A percentile compares a stretch with the other conserved stretches of the same genome.
Evolutionary conservation across 2,888 invertebrate genomes (phyloP).

Genomic region (Myopa tessellatipennis): DNA sequence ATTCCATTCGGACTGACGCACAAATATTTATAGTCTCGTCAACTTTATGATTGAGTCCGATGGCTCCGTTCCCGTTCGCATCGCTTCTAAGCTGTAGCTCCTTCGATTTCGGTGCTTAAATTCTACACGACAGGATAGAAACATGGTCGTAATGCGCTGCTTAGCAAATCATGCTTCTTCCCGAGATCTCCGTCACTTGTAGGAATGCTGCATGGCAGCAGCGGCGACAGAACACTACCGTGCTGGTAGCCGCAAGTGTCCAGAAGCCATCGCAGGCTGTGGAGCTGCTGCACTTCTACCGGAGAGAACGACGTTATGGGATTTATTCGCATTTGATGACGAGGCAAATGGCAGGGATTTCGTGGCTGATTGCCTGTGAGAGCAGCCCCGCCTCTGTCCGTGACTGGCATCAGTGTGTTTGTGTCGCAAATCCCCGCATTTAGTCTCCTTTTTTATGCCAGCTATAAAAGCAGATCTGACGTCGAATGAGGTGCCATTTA

Average conservation of each 20-base stretch:
- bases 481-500: no score
- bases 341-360: conserved; percentile 53
- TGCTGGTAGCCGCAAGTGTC: background rate
- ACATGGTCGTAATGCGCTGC: conserved; percentile 25
- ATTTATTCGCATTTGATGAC: conserved; percentile 53
- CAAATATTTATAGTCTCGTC: no score
- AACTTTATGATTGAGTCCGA: no score
- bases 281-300: background rate
- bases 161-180: conserved; percentile 34
- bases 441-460: no score
- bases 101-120: background rate
- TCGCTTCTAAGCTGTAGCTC: no score
- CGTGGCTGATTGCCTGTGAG: conserved; percentile 46
- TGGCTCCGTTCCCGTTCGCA: no score
- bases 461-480: no score
- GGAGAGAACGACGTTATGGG: conserved; percentile 44
- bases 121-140: conserved; percentile 26
- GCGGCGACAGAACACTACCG: no score
- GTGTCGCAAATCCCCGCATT: no score
- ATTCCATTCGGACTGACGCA: background rate
- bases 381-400: background rate
- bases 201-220: background rate
- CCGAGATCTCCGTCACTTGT: background rate
- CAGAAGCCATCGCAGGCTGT: background rate
- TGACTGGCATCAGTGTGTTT: no score